A percentile compares a stretch with the other conserved stretches of the same genome.
Evolutionary conservation across 2,113 vertebrate species (phyloP).

Genomic region (Trogon surrucura): DNA sequence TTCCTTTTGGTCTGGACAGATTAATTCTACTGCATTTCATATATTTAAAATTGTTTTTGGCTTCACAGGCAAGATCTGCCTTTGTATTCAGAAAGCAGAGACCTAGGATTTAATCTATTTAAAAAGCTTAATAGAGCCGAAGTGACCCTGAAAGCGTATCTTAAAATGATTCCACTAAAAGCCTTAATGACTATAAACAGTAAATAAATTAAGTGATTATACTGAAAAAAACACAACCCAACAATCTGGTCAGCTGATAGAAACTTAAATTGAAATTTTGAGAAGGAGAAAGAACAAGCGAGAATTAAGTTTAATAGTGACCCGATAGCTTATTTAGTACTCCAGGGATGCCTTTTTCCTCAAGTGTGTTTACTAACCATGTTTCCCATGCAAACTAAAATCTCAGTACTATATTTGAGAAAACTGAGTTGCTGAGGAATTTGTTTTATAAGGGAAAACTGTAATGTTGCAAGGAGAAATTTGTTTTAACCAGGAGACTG

Average conservation of each 20-base stretch:
- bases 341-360: neutral
- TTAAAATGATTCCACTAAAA: constrained; percentile 40
- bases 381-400: neutral
- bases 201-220: constrained; percentile 28
- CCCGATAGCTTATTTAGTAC: neutral
- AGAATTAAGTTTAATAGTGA: neutral
- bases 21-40: constrained; percentile 64
- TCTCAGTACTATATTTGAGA: neutral
- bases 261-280: constrained; percentile 26
- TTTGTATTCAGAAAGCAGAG: constrained; percentile 47
- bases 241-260: neutral
- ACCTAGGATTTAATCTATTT: constrained; percentile 39
- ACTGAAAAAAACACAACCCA: neutral
- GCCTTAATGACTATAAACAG: constrained; percentile 46
- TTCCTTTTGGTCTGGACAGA: constrained; percentile 67
- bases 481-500: neutral
- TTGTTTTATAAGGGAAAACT: neutral
- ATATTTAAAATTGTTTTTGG: constrained; percentile 67
- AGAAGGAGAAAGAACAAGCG: neutral
- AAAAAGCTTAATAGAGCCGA: constrained; percentile 46
- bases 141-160: constrained; percentile 10
- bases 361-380: neutral
- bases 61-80: constrained; percentile 41
- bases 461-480: neutral
- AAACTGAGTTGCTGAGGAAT: neutral